These are phyloP conservation scores for Dasypus novemcinctus DNA, from an alignment of 2,113 vertebrate species.

Conservation along the genomic window DNA sequence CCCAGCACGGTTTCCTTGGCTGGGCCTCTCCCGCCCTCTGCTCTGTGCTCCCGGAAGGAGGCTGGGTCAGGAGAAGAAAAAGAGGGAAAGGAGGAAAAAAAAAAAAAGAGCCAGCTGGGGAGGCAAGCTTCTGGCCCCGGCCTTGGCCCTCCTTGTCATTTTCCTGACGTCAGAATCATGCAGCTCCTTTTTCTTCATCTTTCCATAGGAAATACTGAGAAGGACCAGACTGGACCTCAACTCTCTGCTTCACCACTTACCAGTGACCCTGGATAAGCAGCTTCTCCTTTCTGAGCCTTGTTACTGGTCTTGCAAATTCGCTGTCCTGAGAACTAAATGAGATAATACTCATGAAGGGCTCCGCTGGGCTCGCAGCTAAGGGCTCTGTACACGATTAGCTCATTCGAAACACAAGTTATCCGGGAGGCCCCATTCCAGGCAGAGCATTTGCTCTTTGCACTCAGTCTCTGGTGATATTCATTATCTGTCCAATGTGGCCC, in stretches of 20 bases:
- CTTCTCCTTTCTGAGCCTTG: background rate
- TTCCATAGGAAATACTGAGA: background rate
- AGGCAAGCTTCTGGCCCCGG: background rate
- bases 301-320: background rate
- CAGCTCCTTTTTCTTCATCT: background rate
- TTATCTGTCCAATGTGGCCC: background rate
- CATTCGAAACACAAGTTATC: too few relatives aligned
- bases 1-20: accelerated
- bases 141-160: accelerated
- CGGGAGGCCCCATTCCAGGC: too few relatives aligned
- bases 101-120: background rate
- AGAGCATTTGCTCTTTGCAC: too few relatives aligned
- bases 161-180: background rate
- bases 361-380: background rate
- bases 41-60: background rate
- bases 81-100: background rate
- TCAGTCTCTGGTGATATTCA: background rate
- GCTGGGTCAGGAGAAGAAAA: background rate
- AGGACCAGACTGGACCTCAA: background rate
- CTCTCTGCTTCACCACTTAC: too few relatives aligned
- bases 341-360: too few relatives aligned
- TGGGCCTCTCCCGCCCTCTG: background rate
- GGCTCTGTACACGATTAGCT: background rate
- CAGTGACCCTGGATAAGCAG: background rate
- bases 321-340: background rate